Base-by-base conservation (phyloP, 2,888 invertebrate genomes). In the Eupithecia vulgata region DNA sequence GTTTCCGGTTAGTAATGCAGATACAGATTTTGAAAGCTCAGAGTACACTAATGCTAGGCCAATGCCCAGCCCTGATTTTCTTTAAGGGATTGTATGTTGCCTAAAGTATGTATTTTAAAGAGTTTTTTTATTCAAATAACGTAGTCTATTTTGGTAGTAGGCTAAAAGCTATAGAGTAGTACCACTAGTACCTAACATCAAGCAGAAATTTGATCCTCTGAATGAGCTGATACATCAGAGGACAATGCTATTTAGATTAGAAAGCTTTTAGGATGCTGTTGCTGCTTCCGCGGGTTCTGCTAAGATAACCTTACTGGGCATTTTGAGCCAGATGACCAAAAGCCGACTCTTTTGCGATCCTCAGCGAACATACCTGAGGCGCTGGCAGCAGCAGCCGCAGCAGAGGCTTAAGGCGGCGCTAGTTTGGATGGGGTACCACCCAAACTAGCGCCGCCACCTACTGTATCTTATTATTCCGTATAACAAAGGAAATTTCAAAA, bases 1-100 rank as follows among this genome's bases (percentile, higher is more conserved):
- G 15, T 67, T 52, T n/a, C 69, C 71, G 52, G 3, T 71, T n/a
- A 15, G 65, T 66, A 10, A 52, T 35, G 21, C 25, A 21, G 40
- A 57, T 45, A 4, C 10, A 48, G 5, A 40, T 21, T 8, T 17
- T 25, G 35, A 13, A 52, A 71, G 37, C 48, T 15, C 62, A 10
- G 52, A 74, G 5, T 74, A 74, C 34, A 61, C 52, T 13, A 74
- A 74, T 21, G 71, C 71, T 25, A 74, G 66, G 21, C 25, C 62
- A 40, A 17, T 66, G n/a, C 37, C 21, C 13, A 35, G 40, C 12
- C 5, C 48, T 5, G 12, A 62, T 45, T 15, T n/a, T 4, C 30
- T 65, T 30, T 70, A 34, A 52, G 34, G n/a, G n/a, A n/a, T 17
- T 42, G 15, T 42, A 45, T 48, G 10, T 7, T 17, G 42, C 17